Base-by-base conservation (phyloP, 2,797 vertebrate species). In the Melanogrammus aeglefinus region DNA sequence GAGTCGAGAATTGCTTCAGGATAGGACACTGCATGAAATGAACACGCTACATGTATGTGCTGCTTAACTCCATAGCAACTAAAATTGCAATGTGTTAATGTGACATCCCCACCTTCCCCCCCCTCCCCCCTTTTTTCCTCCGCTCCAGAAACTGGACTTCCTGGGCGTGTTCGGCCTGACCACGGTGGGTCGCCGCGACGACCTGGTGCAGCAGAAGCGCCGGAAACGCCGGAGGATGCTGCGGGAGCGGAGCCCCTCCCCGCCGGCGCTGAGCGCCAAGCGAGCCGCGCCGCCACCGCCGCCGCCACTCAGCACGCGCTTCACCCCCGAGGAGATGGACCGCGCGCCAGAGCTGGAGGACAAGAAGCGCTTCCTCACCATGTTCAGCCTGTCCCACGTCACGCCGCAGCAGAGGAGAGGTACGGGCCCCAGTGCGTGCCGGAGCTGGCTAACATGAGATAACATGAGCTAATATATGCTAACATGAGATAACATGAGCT, bases 291-390 rank as follows among this genome's bases (percentile, higher is more conserved):
- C 93, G 33, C 82, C 93, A 31, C 82, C 89, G 1, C 92, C 93
- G 0, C 95, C 96, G 87, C 94, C 90, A 24, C 96, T 99, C 85
- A 96, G 95, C 87, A 99, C 97, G 0, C 96, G 96, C 85, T 98
- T 98, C 88, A 98, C 96, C 78, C 95, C 97, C 0, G 97, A 99
- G 16, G 97, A 99, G 80, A 98, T 99, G 96, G 97, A 99, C 95
- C 95, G 89, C 88, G 95, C 95, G 41, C 97, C 97, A 21, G 96
- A 98, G 91, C 94, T 99, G 12, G 98, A 99, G 88, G 97, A 99
- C 88, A 99, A 99, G 93, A 99, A 96, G 72, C 94, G 94, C 74
- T 99, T 99, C 91, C 95, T 99, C 86, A 98, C 96, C 80, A 96
- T 96, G 90, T 99, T 99, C 93, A 96, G 95, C 92, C 95, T 99